These are phyloP conservation scores for Pseudomugil tenellus DNA, from an alignment of 2,797 vertebrate species.

Conservation along the genomic window DNA sequence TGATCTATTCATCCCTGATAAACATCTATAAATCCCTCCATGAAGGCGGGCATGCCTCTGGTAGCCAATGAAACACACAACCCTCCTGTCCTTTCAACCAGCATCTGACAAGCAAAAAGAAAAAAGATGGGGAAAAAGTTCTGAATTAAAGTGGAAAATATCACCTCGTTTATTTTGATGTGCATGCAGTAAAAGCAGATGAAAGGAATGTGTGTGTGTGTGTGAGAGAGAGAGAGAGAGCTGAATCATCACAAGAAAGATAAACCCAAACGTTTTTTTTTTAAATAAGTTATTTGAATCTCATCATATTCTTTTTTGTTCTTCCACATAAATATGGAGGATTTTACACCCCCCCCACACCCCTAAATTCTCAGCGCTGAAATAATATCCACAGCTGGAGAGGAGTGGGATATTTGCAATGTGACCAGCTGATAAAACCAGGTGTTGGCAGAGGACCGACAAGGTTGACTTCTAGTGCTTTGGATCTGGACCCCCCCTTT, in stretches of 20 bases:
- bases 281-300: slow-evolving; percentile 34
- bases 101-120: slow-evolving; percentile 62
- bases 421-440: slow-evolving; percentile 76
- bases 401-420: slow-evolving; percentile 67
- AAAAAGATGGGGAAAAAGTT: slow-evolving; percentile 89
- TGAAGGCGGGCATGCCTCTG: slow-evolving; percentile 92
- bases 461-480: slow-evolving; percentile 82
- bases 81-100: slow-evolving; percentile 83
- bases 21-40: slow-evolving; percentile 99
- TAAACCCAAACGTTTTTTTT: slow-evolving; percentile 16
- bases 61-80: slow-evolving; percentile 88
- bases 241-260: slow-evolving; percentile 26
- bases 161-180: slow-evolving; percentile 57
- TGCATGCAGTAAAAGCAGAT: slow-evolving; percentile 37
- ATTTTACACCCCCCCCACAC: slow-evolving; percentile 52
- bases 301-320: slow-evolving; percentile 7
- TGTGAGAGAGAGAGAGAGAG: no score
- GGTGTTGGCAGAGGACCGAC: slow-evolving; percentile 72
- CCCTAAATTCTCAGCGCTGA: slow-evolving; percentile 53
- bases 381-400: slow-evolving; percentile 71
- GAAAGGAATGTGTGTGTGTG: slow-evolving; percentile 37
- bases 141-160: slow-evolving; percentile 80
- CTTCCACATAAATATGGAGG: slow-evolving; percentile 19
- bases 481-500: slow-evolving; percentile 75
- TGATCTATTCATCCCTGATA: slow-evolving; percentile 99